These are phyloP conservation scores for Nothocercus julius DNA, from an alignment of 2,113 vertebrate species.

Conservation along the genomic window DNA sequence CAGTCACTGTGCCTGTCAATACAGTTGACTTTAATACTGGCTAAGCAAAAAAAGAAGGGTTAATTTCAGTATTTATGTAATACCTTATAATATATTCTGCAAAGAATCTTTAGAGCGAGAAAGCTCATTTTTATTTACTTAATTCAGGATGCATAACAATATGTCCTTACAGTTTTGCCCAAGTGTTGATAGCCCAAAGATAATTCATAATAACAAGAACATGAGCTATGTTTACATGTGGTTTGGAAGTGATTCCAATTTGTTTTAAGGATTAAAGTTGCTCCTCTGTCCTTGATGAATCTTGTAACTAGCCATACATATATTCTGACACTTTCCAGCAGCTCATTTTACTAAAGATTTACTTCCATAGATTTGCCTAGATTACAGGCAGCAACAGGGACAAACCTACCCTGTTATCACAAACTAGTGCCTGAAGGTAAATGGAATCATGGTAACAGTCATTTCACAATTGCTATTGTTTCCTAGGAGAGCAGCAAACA, in stretches of 20 bases:
- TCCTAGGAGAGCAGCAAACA: not conserved
- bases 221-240: not conserved
- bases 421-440: not conserved
- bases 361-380: not conserved
- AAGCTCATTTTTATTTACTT: not conserved
- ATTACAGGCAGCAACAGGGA: not conserved
- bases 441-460: not conserved
- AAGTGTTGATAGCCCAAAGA: not conserved
- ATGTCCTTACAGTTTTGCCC: not conserved
- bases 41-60: not conserved
- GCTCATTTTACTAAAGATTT: not conserved
- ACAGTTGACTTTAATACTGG: not conserved
- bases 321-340: not conserved
- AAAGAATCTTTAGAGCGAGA: not conserved
- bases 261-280: not conserved
- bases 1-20: not conserved
- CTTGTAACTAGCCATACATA: not conserved
- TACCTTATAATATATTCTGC: not conserved
- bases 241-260: not conserved
- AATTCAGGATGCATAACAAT: not conserved
- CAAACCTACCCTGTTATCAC: not conserved
- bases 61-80: constrained; percentile 25
- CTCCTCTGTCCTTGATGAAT: not conserved
- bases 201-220: not conserved
- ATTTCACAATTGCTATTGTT: not conserved